phyloP scores from a whole-genome alignment of 2,888 invertebrate species.

The Helobdella robusta region DNA sequence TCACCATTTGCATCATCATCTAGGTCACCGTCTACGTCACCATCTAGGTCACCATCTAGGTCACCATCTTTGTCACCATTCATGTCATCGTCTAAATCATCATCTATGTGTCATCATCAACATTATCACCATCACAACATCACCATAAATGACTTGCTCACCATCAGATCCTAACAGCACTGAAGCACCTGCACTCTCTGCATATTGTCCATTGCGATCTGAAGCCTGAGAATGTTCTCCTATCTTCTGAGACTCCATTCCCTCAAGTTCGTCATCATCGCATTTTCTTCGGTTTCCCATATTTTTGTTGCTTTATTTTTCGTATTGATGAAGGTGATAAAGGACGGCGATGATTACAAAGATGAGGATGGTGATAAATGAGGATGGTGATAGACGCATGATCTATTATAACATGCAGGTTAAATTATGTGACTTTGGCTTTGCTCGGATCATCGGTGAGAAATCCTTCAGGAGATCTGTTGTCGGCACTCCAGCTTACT shows the following conservation, averaged over 20 bases:
- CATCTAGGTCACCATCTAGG: no score
- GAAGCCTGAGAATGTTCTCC: conserved; percentile 86
- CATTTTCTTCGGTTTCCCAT: no score
- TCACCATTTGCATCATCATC: no score
- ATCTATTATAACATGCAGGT: conserved; percentile 45
- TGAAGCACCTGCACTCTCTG: conserved; percentile 91
- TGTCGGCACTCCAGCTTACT: conserved; percentile 95
- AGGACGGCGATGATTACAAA: no score
- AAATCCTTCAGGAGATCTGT: conserved; percentile 93
- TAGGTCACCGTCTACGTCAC: no score
- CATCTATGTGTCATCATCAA: no score
- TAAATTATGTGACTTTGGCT: conserved; percentile 97
- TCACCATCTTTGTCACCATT: not conserved
- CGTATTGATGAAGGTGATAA: no score
- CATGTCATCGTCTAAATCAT: not conserved
- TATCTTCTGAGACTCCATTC: conserved; percentile 81
- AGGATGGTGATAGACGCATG: no score
- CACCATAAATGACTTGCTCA: no score
- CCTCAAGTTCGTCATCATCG: conserved; percentile 65
- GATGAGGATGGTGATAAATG: no score
- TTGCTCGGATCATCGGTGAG: conserved; percentile 96
- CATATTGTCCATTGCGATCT: conserved; percentile 88
- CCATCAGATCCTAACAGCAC: conserved; percentile 74
- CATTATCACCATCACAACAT: no score
- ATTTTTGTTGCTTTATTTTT: no score